Evolutionary conservation across 1,140 invertebrate species (phyloP).

Genomic region (Macrotrachela quadricornifera): DNA sequence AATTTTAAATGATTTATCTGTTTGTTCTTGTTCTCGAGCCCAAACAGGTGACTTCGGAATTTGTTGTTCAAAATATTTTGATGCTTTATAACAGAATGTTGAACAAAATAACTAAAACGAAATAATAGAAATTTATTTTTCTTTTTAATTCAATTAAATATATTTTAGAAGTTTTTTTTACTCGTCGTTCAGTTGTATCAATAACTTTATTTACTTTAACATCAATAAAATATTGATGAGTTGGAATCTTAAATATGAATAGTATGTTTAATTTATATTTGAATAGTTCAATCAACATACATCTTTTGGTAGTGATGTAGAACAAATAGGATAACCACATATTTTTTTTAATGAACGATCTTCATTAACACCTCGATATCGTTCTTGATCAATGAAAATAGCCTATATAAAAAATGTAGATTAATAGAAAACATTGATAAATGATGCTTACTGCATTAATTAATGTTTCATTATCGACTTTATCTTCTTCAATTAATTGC

Average conservation of each 20-base stretch:
- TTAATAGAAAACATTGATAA: too few relatives aligned
- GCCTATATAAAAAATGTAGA: constrained; percentile 30
- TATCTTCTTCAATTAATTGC: too few relatives aligned
- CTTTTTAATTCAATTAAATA: too few relatives aligned
- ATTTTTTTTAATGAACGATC: constrained; percentile 50
- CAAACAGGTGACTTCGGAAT: constrained; percentile 56
- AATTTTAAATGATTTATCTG: too few relatives aligned
- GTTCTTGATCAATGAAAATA: constrained; percentile 43
- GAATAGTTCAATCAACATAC: too few relatives aligned
- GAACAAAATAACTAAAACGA: constrained; percentile 51
- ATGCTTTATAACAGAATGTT: constrained; percentile 53
- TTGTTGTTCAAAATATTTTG: constrained; percentile 52
- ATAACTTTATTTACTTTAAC: constrained; percentile 55
- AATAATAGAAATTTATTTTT: background rate
- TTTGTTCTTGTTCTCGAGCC: constrained; percentile 40
- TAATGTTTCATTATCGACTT: too few relatives aligned
- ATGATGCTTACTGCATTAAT: too few relatives aligned
- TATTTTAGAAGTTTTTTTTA: constrained; percentile 15
- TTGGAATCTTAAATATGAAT: constrained; percentile 33
- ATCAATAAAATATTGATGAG: constrained; percentile 55
- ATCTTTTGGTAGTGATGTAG: constrained; percentile 31
- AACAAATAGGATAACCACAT: constrained; percentile 62
- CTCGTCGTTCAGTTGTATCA: constrained; percentile 56
- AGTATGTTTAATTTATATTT: too few relatives aligned
- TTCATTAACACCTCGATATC: constrained; percentile 60